phyloP scores from a whole-genome alignment of 1,140 invertebrate species.

The Lepidurus apus region DNA sequence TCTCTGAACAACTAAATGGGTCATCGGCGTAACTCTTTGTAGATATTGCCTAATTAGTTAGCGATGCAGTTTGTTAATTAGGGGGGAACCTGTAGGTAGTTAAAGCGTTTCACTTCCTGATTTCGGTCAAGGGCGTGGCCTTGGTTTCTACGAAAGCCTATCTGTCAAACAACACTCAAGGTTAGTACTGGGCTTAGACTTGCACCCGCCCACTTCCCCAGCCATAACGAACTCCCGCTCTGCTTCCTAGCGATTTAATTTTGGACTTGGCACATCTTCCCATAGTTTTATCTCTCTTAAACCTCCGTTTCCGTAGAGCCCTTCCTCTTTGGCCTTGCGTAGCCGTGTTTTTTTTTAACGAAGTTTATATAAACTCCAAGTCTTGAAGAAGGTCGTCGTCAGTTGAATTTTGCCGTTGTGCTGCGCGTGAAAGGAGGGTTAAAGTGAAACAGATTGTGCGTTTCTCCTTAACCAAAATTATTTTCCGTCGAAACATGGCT shows the following conservation, averaged over 20 bases:
- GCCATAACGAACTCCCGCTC: neutral
- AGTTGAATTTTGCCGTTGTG: neutral
- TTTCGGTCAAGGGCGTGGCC: conserved; percentile 16
- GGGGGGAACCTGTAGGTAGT: neutral
- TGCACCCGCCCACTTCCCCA: neutral
- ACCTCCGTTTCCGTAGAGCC: neutral
- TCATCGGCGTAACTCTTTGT: too few species aligned
- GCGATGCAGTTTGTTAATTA: neutral
- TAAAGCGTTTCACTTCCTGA: neutral
- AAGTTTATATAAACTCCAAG: neutral
- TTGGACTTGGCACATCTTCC: conserved; percentile 17
- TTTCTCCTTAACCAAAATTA: neutral
- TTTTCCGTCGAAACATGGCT: neutral
- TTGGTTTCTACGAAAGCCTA: neutral
- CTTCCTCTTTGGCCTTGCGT: neutral
- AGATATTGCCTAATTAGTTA: too few species aligned
- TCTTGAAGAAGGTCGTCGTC: neutral
- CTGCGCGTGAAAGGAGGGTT: neutral
- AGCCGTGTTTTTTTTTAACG: neutral
- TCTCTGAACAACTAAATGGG: too few species aligned
- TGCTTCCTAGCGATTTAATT: neutral
- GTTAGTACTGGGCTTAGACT: neutral
- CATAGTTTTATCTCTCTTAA: neutral
- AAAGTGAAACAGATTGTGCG: neutral
- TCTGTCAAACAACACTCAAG: neutral